These are phyloP conservation scores for Naso thynnoides DNA, from an alignment of 2,797 vertebrate genomes.

Conservation along the genomic window DNA sequence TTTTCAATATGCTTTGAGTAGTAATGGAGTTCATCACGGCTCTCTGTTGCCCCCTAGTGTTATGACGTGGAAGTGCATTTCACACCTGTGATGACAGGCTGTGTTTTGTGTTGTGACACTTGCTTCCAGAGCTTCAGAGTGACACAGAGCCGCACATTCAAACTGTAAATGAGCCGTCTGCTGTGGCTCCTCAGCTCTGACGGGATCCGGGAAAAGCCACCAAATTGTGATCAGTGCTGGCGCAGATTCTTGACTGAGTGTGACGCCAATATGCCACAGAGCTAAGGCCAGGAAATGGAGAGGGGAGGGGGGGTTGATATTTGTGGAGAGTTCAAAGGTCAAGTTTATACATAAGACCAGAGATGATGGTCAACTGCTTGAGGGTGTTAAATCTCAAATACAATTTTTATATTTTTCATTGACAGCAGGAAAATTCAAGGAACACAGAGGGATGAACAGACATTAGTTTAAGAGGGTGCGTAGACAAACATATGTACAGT, in stretches of 20 bases:
- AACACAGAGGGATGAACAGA: neutral
- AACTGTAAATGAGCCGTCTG: conserved; percentile 75
- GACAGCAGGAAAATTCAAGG: neutral
- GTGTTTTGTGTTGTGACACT: conserved; percentile 73
- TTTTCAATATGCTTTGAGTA: too few species aligned
- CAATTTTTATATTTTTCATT: neutral
- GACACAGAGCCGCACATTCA: conserved; percentile 61
- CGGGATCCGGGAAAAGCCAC: conserved; percentile 52
- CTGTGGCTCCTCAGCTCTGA: conserved; percentile 32
- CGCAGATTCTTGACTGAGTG: conserved; percentile 42
- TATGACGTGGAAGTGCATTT: conserved; percentile 42
- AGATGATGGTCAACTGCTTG: neutral
- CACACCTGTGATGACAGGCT: conserved; percentile 54
- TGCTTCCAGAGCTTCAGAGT: conserved; percentile 64
- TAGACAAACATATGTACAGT: neutral
- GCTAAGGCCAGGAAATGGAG: conserved; percentile 26
- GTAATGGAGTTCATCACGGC: neutral
- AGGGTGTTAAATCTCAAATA: neutral
- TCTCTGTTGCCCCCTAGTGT: conserved; percentile 65
- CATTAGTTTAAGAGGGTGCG: neutral
- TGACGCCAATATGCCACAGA: conserved; percentile 36
- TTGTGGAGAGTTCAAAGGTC: conserved; percentile 34
- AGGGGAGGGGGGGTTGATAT: neutral
- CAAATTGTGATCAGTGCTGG: conserved; percentile 50
- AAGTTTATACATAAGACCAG: conserved; percentile 28